A percentile compares a stretch with the other conserved stretches of the same genome.
phyloP scores from a whole-genome alignment of 1,140 invertebrate genomes.

The Caenorhabditis tropicalis region DNA sequence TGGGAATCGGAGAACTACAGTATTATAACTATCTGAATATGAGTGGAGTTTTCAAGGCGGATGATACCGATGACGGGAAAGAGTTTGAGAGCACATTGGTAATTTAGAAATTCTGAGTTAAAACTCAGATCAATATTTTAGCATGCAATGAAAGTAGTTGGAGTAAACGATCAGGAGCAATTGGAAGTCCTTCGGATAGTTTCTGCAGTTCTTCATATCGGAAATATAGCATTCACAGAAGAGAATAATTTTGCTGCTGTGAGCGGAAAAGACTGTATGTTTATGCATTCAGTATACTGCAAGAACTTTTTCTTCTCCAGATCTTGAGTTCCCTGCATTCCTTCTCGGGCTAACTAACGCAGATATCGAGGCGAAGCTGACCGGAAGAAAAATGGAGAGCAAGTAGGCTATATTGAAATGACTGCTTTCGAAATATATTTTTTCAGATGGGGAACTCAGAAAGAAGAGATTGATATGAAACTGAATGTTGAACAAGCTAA shows the following conservation, averaged over 20 bases:
- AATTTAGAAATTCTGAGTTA: no score
- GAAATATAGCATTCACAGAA: conserved; percentile 78
- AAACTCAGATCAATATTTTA: conserved; percentile 73
- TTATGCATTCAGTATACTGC: conserved; percentile 2
- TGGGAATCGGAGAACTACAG: conserved; percentile 77
- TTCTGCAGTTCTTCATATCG: conserved; percentile 79
- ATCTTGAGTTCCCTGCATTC: conserved; percentile 78
- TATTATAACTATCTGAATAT: conserved; percentile 79
- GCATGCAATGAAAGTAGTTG: conserved; percentile 79
- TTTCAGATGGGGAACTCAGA: conserved; percentile 80
- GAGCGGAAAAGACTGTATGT: conserved; percentile 77
- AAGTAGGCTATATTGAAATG: conserved; percentile 36
- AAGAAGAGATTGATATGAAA: conserved; percentile 79
- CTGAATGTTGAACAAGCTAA: conserved; percentile 79
- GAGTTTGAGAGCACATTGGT: conserved; percentile 80
- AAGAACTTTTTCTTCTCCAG: conserved; percentile 73
- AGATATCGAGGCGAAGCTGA: conserved; percentile 77
- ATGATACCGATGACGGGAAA: conserved; percentile 79
- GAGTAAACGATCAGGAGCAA: conserved; percentile 76
- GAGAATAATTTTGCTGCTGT: conserved; percentile 79
- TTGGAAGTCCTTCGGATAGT: conserved; percentile 77
- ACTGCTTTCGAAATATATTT: conserved; percentile 77
- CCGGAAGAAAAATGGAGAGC: conserved; percentile 60
- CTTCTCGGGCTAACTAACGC: conserved; percentile 78
- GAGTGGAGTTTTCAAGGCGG: conserved; percentile 78